Base-by-base conservation (phyloP, 2,113 vertebrate genomes). In the Bagarius yarrelli region DNA sequence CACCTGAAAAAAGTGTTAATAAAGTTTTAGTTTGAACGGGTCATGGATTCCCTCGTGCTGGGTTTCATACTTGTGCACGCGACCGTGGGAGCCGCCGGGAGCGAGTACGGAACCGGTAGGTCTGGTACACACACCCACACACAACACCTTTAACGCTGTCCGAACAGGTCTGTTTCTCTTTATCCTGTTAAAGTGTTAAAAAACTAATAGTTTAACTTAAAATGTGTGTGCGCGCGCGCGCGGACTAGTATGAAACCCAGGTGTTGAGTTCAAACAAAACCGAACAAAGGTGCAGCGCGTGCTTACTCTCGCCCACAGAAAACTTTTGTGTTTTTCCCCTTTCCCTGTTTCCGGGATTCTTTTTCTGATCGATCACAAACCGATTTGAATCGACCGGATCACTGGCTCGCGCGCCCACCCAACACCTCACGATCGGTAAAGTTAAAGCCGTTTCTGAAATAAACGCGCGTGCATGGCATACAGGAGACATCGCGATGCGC, bases 91-190 rank as follows among this genome's bases (percentile, higher is more conserved):
- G 57, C 56, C 57, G 16, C 74, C 23, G 56, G 36, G n/a, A n/a
- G 18, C 25, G 74, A 60, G 74, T 61, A 61, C 40, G 74, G 74
- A 60, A 76, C 74, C 74, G 74, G 74, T 76, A 40, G 61, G 71
- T 74, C 50, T 47, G 23, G 12, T 27, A 15, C 15, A 25, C 52
- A 15, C 52, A 53, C 11, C 2, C 52, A 12, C 64, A 21, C 61
- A 64, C 61, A 4, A 52, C 14, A 55, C 70, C 69, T 72, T 53
- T 52, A 30, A 30, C 36, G 66, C 0, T 70, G 60, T 18, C 5
- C 36, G 36, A 40, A 6, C 36, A 40, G 3, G 36, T 27, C 57
- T 3, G 14, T 8, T 53, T 57, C 8, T 57, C 56, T 57, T n/a
- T 8, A 21, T n/a, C 8, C 27, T 5, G 16, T 6, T 0, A 27